Percentiles rank a stretch among this genome's conserved stretches.
Evolutionary conservation across 2,888 invertebrate species (phyloP).

Genomic region (Ichneumoninae sp.): DNA sequence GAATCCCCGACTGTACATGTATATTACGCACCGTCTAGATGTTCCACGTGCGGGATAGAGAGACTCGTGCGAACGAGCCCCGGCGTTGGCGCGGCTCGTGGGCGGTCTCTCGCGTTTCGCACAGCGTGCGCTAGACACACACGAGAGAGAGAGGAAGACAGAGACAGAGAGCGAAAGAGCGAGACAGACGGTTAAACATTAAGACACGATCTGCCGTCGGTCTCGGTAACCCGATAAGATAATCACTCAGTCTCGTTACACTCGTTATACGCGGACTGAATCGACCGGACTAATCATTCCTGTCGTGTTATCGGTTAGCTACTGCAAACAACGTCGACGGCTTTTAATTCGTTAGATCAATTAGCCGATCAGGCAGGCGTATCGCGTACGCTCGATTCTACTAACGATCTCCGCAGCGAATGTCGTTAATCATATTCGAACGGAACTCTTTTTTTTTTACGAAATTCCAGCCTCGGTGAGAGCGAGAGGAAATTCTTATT

Average conservation of each 20-base stretch:
- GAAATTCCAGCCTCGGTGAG: too few relatives aligned
- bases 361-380: not conserved
- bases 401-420: not conserved
- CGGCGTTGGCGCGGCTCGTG: constrained; percentile 39
- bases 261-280: constrained; percentile 44
- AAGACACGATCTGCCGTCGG: constrained; percentile 32
- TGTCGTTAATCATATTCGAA: constrained; percentile 3
- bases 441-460: not conserved
- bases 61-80: constrained; percentile 14
- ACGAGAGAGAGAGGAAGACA: not conserved
- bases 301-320: constrained; percentile 56
- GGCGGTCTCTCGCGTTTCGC: constrained; percentile 49
- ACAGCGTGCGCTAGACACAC: constrained; percentile 38
- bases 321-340: constrained; percentile 35
- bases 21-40: constrained; percentile 9
- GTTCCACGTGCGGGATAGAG: constrained; percentile 4
- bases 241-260: constrained; percentile 63
- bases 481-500: too few relatives aligned
- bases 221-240: constrained; percentile 56
- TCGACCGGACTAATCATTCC: constrained; percentile 55
- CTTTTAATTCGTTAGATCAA: constrained; percentile 55
- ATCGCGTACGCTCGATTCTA: not conserved
- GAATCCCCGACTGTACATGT: constrained; percentile 2
- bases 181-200: constrained; percentile 54
- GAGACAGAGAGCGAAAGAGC: constrained; percentile 13